Evolutionary conservation across 2,797 vertebrate species (phyloP).

Genomic region (Limnodromus scolopaceus): DNA sequence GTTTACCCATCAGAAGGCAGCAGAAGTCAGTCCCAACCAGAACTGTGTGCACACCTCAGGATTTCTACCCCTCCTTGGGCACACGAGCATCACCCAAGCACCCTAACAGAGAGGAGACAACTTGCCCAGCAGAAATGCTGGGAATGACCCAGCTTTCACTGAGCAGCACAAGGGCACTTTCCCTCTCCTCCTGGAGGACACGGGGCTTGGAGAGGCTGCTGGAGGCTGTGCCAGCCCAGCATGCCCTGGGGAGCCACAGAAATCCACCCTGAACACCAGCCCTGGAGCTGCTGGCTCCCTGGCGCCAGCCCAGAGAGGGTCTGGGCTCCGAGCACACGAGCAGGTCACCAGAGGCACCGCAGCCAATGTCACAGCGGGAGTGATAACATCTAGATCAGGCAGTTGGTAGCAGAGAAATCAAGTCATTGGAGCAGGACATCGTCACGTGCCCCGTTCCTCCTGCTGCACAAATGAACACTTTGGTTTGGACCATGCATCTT

Average conservation of each 20-base stretch:
- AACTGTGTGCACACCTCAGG: background rate
- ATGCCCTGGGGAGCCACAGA: background rate
- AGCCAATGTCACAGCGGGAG: background rate
- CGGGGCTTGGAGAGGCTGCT: background rate
- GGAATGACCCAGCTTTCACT: fast-evolving
- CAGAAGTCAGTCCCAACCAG: background rate
- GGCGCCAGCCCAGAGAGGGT: background rate
- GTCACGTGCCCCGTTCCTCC: background rate
- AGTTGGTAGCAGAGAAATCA: background rate
- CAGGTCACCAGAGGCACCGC: background rate
- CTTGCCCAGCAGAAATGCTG: fast-evolving
- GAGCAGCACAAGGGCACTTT: background rate
- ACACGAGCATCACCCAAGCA: background rate
- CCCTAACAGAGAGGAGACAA: background rate
- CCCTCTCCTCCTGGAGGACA: background rate
- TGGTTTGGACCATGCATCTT: fast-evolving
- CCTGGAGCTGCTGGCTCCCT: background rate
- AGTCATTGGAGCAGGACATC: background rate
- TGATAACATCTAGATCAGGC: background rate
- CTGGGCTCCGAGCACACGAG: background rate
- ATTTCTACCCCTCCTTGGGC: background rate
- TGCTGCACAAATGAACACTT: background rate
- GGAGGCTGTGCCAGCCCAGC: background rate
- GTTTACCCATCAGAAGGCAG: background rate
- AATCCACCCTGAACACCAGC: background rate